Percentiles rank a stretch among this genome's conserved stretches.
Conservation (phyloP, 2,888 invertebrate species). For the Aricia artaxerxes region DNA sequence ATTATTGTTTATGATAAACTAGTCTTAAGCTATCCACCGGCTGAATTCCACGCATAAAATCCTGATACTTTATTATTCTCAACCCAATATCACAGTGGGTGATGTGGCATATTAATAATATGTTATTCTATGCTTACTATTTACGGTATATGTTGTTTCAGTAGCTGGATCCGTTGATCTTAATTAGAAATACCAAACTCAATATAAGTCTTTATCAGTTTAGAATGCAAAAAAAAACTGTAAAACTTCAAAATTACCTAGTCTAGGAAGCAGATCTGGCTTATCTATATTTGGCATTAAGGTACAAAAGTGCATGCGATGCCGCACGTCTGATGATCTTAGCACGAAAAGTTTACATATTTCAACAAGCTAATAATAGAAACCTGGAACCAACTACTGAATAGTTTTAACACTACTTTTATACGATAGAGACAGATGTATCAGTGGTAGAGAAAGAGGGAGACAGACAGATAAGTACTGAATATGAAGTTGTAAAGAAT, state of each 20-base stretch:
- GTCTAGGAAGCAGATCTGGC: too few species aligned
- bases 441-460: neutral
- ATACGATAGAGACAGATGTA: neutral
- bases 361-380: neutral
- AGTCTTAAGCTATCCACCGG: constrained; percentile 55
- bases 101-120: constrained; percentile 59
- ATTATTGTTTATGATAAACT: constrained; percentile 15
- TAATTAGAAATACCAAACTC: neutral
- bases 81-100: constrained; percentile 76
- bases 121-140: constrained; percentile 43
- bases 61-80: constrained; percentile 55
- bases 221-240: too few species aligned
- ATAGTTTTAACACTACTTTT: neutral
- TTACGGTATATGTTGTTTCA: neutral
- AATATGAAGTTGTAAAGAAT: neutral
- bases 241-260: too few species aligned
- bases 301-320: too few species aligned
- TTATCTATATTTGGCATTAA: too few species aligned
- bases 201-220: too few species aligned
- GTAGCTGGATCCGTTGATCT: constrained; percentile 1
- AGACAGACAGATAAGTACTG: neutral
- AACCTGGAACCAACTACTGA: constrained; percentile 20
- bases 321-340: too few species aligned
- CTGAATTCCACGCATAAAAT: constrained; percentile 58
- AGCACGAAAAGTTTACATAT: neutral